Conservation (phyloP, 2,888 invertebrate genomes). For the Cryptocephalus primarius region DNA sequence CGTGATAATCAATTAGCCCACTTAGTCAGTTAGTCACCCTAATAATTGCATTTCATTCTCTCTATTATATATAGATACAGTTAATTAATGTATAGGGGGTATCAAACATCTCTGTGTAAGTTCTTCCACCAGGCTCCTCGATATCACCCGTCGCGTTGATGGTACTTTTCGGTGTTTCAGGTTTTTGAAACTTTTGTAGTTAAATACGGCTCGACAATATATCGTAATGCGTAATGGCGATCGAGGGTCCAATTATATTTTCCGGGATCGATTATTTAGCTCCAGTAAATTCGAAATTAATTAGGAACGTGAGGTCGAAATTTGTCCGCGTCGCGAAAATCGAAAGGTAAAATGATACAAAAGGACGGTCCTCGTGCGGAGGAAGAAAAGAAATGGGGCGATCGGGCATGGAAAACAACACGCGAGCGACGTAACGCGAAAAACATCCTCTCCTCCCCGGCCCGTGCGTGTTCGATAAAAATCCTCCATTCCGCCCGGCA, state of each 20-base stretch:
- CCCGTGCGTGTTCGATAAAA: constrained; percentile 14
- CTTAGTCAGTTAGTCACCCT: too few species aligned
- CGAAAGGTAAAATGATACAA: constrained; percentile 19
- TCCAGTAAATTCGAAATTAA: too few species aligned
- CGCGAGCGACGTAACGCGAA: not conserved
- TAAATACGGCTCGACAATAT: too few species aligned
- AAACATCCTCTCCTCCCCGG: not conserved
- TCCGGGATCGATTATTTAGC: not conserved
- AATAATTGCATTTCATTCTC: too few species aligned
- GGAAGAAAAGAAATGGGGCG: constrained; percentile 1
- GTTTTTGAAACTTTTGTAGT: too few species aligned
- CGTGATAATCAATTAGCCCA: too few species aligned
- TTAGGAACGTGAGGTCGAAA: constrained; percentile 9
- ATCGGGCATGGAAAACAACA: constrained; percentile 1
- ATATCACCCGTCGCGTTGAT: too few species aligned
- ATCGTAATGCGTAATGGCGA: not conserved
- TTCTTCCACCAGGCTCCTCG: too few species aligned
- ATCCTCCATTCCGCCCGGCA: constrained; percentile 18
- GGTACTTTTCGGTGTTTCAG: too few species aligned
- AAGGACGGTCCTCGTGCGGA: constrained; percentile 5
- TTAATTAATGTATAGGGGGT: too few species aligned
- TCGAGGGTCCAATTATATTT: constrained; percentile 17
- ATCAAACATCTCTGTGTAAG: too few species aligned
- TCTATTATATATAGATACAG: too few species aligned
- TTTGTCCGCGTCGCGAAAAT: constrained; percentile 12